Evolutionary conservation across 2,113 vertebrate genomes (phyloP), one percentile per base, ranked within the genome.

Genomic region (Fregetta grallaria): DNA sequence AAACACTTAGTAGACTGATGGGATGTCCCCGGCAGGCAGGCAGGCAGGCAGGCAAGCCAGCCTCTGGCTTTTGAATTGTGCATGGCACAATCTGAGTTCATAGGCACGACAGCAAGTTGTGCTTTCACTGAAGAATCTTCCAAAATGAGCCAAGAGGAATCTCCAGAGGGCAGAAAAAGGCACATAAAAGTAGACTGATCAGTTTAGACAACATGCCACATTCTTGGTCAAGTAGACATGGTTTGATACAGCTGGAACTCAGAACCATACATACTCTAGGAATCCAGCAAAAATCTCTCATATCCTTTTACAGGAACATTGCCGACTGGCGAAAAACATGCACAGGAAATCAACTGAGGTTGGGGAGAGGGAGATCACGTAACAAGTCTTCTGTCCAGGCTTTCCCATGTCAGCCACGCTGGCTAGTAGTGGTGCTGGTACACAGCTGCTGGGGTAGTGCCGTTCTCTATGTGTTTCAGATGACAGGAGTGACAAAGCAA

Each of bases 401-500:
- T 72, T 34, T 49, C 27, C 9, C 19, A 20, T 0, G 7, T 81
- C 1, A 1, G 67, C 73, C 97, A 93, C 25, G 9, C 88, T 56
- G 81, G 76, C 93, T 97, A 98, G 82, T 97, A 97, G 80, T 83
- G 96, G 75, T 83, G 98, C 97, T 98, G 98, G 96, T 97, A 98
- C n/a, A 87, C 90, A 81, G 97, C 70, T 3, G 98, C 32, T 3
- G 98, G 70, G 7, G 94, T 67, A 16, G 99, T 96, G 87, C 97
- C 96, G 0, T 97, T 98, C 96, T 99, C 98, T 56, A 99, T 98
- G 95, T 99, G 98, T 78, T 99, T 98, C 73, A 99, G 98, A 20
- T 99, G 99, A 96, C 99, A 99, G 75, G 98, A 95, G 96, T 99
- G 99, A 96, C 99, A 99, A 84, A 99, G 98, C 66, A 99, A 98